Base-by-base conservation (phyloP, 2,888 invertebrate genomes). In the Acrobasis suavella region DNA sequence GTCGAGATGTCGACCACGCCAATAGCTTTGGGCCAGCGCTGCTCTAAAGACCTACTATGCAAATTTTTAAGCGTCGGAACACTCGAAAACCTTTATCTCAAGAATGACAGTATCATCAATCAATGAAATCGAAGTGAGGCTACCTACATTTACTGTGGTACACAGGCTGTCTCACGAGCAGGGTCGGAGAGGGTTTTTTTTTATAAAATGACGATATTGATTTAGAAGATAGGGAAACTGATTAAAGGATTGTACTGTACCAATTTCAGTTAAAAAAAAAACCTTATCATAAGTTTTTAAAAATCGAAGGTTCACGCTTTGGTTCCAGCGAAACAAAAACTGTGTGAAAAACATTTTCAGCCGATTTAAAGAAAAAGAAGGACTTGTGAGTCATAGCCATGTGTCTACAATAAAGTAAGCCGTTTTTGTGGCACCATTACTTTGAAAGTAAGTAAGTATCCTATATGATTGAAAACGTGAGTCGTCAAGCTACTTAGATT, bases 11-110 rank as follows among this genome's bases (percentile, higher is more conserved):
- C 67, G 62, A 56, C 66, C 50, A 62, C 65, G 64, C 64, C 65
- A 68, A 59, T 38, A 55, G 62, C 58, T 60, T 58, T 49, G 32
- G 64, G 59, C 64, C 32, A 62, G 65, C 66, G 69, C 56, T 65
- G 81, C 67, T 76, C 81, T 69, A 81, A 74, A 82, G 77, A 86
- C 87, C 82, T 74, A 83, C 81, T 71, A 76, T 79, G 75, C 73
- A 78, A 82, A 83, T 81, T 74, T 73, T 64, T 74, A 70, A 68
- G 76, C 80, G 80, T 72, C 72, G 74, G 71, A 65, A 77, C 72
- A 65, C n/a, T 50, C 50, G 3, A 14, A 15, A 37, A 14, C n/a
- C 0, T 46, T 14, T 46, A 46, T 46, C n/a, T 46, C 14, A 14
- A 6, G 12, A 42, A 2, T 12, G 42, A 12, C 7, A 42, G 42